phyloP scores from a whole-genome alignment of 2,113 vertebrate genomes.

The Sinocyclocheilus rhinocerous region DNA sequence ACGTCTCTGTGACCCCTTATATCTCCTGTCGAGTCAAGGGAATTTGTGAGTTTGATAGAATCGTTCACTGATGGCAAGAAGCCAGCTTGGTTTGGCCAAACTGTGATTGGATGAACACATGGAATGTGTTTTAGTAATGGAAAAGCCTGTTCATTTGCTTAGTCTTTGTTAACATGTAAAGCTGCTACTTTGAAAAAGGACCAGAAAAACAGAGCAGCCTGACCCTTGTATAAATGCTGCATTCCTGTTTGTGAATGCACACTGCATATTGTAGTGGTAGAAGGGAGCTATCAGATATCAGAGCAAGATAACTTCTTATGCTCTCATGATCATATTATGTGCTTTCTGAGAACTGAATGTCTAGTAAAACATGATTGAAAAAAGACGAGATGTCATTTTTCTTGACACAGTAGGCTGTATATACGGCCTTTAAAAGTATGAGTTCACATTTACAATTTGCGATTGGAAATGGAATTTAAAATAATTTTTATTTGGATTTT shows the following conservation, averaged over 20 bases:
- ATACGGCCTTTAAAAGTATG: background rate
- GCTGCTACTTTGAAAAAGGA: background rate
- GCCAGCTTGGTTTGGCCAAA: background rate
- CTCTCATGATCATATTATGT: background rate
- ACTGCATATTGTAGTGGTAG: background rate
- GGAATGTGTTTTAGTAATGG: constrained; percentile 12
- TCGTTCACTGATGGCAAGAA: background rate
- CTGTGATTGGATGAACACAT: background rate
- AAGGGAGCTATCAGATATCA: constrained; percentile 12
- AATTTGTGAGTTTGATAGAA: background rate
- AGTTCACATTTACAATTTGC: background rate
- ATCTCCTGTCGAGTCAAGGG: background rate
- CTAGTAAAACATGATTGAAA: background rate
- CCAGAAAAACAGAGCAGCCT: background rate
- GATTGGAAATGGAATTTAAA: background rate
- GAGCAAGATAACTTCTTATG: constrained; percentile 1
- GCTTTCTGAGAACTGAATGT: background rate
- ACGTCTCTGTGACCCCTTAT: background rate
- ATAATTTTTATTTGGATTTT: background rate
- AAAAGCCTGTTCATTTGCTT: constrained; percentile 39
- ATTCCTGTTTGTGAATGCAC: background rate
- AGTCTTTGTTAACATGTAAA: constrained; percentile 37
- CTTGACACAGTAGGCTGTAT: background rate
- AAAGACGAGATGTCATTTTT: background rate
- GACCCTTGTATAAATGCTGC: background rate